These are phyloP conservation scores for chimpanzee (Pan troglodytes) DNA, from an alignment of 2,113 vertebrate genomes.

Conservation along the genomic window NHGRI_mPanTro3-v2.1_pri NC_072420.2:18621001-18621500, in stretches of 20 bases:
- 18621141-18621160: not conserved
- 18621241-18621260: not conserved
- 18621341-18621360: not conserved
- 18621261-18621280: not conserved
- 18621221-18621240: not conserved
- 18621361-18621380: constrained; percentile 64
- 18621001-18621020: no score
- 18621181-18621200: no score
- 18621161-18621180: not conserved
- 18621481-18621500: constrained; percentile 94
- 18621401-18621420: constrained; percentile 89
- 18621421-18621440: constrained; percentile 84
- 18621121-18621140: not conserved
- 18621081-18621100: not conserved
- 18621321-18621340: not conserved
- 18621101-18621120: not conserved
- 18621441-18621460: constrained; percentile 92
- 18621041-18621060: no score
- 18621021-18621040: no score
- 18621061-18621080: not conserved
- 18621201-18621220: not conserved
- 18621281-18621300: not conserved
- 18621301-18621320: not conserved
- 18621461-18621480: constrained; percentile 87
- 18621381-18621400: constrained; percentile 92